Evolutionary conservation across 2,113 vertebrate genomes (phyloP), one percentile per base, ranked within the genome.

Genomic region (Poeciliopsis occidentalis): DNA sequence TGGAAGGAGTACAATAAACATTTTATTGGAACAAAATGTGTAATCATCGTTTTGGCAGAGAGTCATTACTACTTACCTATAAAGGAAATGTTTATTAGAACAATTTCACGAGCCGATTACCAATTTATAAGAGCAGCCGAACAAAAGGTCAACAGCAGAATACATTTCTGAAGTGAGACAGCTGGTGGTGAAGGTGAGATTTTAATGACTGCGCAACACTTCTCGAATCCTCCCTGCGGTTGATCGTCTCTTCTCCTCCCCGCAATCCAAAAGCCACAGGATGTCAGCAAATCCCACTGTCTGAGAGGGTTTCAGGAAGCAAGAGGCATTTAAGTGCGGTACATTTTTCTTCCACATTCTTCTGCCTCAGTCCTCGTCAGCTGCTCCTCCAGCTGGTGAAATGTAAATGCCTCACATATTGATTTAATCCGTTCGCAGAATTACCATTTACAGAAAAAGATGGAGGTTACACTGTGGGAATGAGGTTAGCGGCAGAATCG

Each of bases 351-450:
- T 57, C 24, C 65, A 69, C 67, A 79, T 79, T 82, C 68, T 67
- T 64, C 69, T 70, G 12, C 11, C 71, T 68, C 15, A 12, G 7
- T 1, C 61, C 26, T 44, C 10, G 10, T 72, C 86, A 87, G 86
- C 84, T 87, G 80, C 71, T 76, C 47, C 15, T 54, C 63, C 84
- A 89, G 78, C 80, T 73, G 71, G 68, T 54, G 69, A 75, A 82
- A 78, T 82, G 51, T 80, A 54, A 75, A 87, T 76, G 61, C 61
- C 41, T 41, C 0, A 24, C 71, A 79, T 66, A 44, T 71, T 63
- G 51, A 73, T 76, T 39, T 62, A 69, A 87, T 78, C 47, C 19
- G 7, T 8, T 54, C 1, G 0, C 19, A 22, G 47, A 17, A 54
- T 24, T 7, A 60, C 31, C 57, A 74, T 79, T 69, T 37, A 51